Base-by-base conservation (phyloP, 2,888 invertebrate genomes). In the Thymelicus acteon region DNA sequence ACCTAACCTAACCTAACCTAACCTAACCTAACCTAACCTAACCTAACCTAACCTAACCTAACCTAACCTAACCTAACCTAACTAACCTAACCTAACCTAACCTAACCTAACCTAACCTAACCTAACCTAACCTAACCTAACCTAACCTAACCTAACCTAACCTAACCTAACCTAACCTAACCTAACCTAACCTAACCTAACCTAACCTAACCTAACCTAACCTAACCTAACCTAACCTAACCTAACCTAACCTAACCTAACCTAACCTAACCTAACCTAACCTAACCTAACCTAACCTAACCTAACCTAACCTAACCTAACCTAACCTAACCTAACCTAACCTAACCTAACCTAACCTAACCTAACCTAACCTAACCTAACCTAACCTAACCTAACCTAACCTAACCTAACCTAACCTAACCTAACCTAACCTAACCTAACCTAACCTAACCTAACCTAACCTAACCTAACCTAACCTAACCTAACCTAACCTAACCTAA, bases 381-480 rank as follows among this genome's bases (percentile, higher is more conserved):
- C n/a, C 73, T 73, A 73, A 73, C 72, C 67, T 72, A 68, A 72
- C 72, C 72, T 72, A 72, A 72, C 72, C 73, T 73, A 73, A 73
- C 73, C 73, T 73, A 73, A 73, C 73, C 73, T 73, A 73, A 72
- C 68, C 72, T 73, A 72, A 72, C 72, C 72, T 72, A 73, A 73
- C 72, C 72, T 72, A 72, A 73, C 72, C 72, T 72, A 71, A 74
- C 74, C 72, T 74, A 71, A 71, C 71, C 71, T 71, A 73, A 73
- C 68, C 71, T 72, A 73, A 73, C 67, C 72, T 72, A 72, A 72
- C 68, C 73, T 72, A 75, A 73, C 72, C 72, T 73, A 73, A 73
- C 74, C 74, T 72, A 73, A 72, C 67, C 72, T 73, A 72, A 74
- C 73, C 73, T 73, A 73, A 74, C 73, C 73, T 72, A 73, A 74